Percentiles rank a stretch among this genome's conserved stretches.
Evolutionary conservation across 2,888 invertebrate genomes (phyloP).

Genomic region (Lampropteryx suffumata): DNA sequence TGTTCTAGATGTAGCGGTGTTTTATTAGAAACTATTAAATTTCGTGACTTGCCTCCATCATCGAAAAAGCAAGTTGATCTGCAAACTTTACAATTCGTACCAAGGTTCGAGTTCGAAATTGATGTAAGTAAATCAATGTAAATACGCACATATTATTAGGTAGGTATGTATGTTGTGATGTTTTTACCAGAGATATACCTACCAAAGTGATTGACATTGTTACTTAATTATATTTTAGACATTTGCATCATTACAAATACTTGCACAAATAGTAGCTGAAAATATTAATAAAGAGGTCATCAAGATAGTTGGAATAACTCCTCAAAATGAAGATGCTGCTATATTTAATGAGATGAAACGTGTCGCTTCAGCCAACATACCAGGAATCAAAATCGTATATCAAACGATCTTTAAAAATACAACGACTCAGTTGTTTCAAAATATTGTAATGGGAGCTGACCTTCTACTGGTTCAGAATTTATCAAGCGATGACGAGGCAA

Average conservation of each 20-base stretch:
- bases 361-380: constrained; percentile 9
- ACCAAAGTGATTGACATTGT: too few relatives aligned
- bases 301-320: constrained; percentile 33
- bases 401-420: constrained; percentile 18
- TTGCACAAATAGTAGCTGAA: constrained; percentile 43
- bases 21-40: constrained; percentile 36
- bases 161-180: too few relatives aligned
- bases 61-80: constrained; percentile 24
- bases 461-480: constrained; percentile 37
- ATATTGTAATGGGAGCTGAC: constrained; percentile 25
- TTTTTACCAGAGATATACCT: not conserved
- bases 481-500: constrained; percentile 33
- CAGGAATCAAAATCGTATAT: constrained; percentile 30
- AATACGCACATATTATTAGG: too few relatives aligned
- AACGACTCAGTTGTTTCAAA: constrained; percentile 3
- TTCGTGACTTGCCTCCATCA: constrained; percentile 29
- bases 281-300: constrained; percentile 37
- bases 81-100: constrained; percentile 32
- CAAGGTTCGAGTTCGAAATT: constrained; percentile 24
- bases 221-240: constrained; percentile 23
- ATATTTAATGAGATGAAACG: constrained; percentile 31
- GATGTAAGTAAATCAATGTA: constrained; percentile 30
- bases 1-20: constrained; percentile 48
- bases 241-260: constrained; percentile 34
- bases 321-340: constrained; percentile 3